Conservation (phyloP, 2,113 vertebrate species). For the Propithecus coquereli region DNA sequence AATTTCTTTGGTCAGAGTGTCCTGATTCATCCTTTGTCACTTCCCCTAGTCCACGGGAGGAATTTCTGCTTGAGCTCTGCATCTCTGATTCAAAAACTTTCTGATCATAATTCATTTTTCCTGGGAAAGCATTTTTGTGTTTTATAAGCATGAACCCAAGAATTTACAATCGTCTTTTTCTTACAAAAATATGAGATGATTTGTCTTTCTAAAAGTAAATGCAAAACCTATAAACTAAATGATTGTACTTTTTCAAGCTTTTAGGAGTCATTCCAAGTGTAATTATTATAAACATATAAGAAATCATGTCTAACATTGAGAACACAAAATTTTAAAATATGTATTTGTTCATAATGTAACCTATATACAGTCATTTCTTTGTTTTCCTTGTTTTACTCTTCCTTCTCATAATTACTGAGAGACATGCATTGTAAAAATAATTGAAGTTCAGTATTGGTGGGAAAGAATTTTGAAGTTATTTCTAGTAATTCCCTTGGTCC, state of each 20-base stretch:
- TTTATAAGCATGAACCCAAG: background rate
- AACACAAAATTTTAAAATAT: background rate
- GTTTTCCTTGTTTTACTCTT: background rate
- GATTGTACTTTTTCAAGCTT: background rate
- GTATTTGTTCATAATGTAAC: slow-evolving; percentile 2
- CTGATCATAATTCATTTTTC: background rate
- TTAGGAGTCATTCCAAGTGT: background rate
- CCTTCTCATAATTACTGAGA: slow-evolving; percentile 2
- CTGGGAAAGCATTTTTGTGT: background rate
- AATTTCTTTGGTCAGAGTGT: background rate
- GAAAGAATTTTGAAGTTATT: slow-evolving; percentile 73
- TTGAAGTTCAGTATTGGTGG: slow-evolving; percentile 55
- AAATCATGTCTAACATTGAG: background rate
- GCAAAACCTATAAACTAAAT: background rate
- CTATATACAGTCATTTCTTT: background rate
- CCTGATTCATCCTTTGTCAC: background rate
- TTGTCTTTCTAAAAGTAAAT: background rate
- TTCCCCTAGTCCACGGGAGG: background rate
- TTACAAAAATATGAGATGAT: background rate
- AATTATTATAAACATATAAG: slow-evolving; percentile 6
- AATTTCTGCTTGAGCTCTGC: background rate
- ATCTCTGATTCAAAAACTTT: background rate
- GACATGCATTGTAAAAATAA: background rate
- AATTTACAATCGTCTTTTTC: background rate
- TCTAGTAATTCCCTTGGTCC: slow-evolving; percentile 70